Conservation (phyloP, 2,797 vertebrate genomes). For the Helarctos malayanus region DNA sequence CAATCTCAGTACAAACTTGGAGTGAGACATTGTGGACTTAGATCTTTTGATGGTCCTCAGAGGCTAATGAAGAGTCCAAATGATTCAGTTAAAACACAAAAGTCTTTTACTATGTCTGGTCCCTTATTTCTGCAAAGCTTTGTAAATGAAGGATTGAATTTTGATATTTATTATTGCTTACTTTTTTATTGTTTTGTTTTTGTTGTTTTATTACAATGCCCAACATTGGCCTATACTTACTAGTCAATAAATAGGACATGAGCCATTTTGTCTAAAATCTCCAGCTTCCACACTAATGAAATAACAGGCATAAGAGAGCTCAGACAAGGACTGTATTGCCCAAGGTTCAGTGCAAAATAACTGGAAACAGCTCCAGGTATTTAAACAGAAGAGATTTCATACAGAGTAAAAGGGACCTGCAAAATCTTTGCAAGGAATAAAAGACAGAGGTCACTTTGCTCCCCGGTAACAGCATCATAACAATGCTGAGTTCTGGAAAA, state of each 20-base stretch:
- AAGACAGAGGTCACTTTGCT: background rate
- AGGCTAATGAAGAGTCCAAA: background rate
- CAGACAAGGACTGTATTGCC: background rate
- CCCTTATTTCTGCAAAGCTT: background rate
- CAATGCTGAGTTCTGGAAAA: background rate
- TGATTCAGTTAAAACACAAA: background rate
- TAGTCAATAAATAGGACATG: background rate
- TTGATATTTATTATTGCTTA: background rate
- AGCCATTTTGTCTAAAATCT: background rate
- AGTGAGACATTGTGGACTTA: background rate
- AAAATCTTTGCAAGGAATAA: background rate
- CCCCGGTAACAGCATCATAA: background rate
- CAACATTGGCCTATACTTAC: background rate
- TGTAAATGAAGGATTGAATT: background rate
- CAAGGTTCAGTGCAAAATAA: background rate
- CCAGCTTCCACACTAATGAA: background rate
- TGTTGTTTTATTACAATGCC: background rate
- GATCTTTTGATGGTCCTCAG: background rate
- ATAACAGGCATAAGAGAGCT: background rate
- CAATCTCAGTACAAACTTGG: background rate
- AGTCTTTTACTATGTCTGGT: background rate
- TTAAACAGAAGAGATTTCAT: conserved; percentile 25
- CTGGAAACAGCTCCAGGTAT: background rate
- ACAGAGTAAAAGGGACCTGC: background rate
- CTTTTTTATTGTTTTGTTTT: background rate